A percentile compares a stretch with the other conserved stretches of the same genome.
Conservation (phyloP, 2,113 vertebrate genomes). For the Dinomys branickii region DNA sequence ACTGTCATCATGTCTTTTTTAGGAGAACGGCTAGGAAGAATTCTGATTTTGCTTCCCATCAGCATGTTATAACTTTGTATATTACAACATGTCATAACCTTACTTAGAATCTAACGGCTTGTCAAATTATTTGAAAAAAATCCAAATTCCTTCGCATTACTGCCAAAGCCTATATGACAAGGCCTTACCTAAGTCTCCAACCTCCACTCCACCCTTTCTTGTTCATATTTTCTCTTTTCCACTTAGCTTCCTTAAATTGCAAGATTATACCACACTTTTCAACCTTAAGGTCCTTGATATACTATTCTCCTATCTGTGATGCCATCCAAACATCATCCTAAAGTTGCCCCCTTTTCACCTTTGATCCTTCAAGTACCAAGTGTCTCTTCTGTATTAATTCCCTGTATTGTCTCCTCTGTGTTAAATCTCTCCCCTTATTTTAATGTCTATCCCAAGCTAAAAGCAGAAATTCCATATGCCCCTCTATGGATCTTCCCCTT, state of each 20-base stretch:
- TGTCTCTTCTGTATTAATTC: not conserved
- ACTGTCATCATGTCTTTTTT: not conserved
- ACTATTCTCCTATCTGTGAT: not conserved
- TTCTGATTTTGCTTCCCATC: not conserved
- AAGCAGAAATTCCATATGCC: not conserved
- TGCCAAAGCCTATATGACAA: not conserved
- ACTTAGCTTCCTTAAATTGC: not conserved
- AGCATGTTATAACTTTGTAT: not conserved
- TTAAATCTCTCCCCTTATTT: not conserved
- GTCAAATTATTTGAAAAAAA: not conserved
- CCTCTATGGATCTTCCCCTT: not conserved
- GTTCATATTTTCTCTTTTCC: not conserved
- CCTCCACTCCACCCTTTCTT: not conserved
- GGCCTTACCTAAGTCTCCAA: not conserved
- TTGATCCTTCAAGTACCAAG: not conserved
- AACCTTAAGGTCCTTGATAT: not conserved
- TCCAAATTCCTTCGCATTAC: not conserved
- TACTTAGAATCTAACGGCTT: not conserved
- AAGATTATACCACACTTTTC: not conserved
- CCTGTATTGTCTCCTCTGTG: not conserved
- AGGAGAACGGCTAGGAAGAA: not conserved
- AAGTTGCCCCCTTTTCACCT: not conserved
- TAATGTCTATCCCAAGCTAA: not conserved
- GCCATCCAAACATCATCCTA: not conserved
- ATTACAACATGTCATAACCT: not conserved